Evolutionary conservation across 2,113 vertebrate genomes (phyloP).

Genomic region (Zapus hudsonius): DNA sequence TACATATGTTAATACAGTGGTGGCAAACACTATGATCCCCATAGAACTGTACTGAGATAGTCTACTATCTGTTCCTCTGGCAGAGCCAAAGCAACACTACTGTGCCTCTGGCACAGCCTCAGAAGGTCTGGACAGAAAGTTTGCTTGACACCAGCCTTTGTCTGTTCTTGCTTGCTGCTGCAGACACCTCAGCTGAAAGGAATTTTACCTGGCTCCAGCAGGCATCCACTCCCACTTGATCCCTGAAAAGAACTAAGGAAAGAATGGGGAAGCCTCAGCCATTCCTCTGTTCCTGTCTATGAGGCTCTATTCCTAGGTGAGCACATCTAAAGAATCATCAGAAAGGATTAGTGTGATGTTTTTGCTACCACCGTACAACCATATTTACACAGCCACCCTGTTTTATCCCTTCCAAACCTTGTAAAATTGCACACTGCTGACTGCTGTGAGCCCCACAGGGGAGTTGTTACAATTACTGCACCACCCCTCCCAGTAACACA

Average conservation of each 20-base stretch:
- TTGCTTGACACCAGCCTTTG: too few species aligned
- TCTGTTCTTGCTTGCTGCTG: background rate
- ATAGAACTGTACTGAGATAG: background rate
- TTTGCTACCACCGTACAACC: too few species aligned
- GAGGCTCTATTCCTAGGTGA: background rate
- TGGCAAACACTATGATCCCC: background rate
- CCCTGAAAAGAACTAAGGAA: background rate
- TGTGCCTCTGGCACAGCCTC: background rate
- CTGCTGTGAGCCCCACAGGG: too few species aligned
- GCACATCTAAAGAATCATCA: too few species aligned
- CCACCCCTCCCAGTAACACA: too few species aligned
- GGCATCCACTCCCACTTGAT: background rate
- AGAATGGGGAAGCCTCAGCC: background rate
- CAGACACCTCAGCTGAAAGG: background rate
- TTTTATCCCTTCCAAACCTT: too few species aligned
- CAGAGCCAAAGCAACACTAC: background rate
- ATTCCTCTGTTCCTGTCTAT: background rate
- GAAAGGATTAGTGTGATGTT: too few species aligned
- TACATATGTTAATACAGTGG: background rate
- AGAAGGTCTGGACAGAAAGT: background rate
- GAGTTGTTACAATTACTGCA: too few species aligned
- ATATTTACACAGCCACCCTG: too few species aligned
- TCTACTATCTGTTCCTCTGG: background rate
- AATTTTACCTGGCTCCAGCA: background rate
- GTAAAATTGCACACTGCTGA: too few species aligned